Conservation (phyloP, 2,888 invertebrate species). For the Aphodius sticticus region DNA sequence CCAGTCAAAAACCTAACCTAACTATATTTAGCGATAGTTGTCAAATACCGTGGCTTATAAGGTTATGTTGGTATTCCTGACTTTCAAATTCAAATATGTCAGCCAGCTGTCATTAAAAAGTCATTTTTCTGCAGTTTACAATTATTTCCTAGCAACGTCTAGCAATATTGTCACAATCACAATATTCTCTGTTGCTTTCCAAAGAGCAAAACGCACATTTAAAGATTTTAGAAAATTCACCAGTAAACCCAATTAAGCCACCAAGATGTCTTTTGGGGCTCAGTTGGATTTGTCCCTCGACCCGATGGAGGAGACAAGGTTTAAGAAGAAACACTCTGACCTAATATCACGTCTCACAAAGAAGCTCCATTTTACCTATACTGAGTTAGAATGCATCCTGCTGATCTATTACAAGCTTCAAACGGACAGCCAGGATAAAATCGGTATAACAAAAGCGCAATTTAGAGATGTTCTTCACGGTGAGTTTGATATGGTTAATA, state of each 20-base stretch:
- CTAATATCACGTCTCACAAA: constrained; percentile 66
- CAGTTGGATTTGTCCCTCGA: constrained; percentile 67
- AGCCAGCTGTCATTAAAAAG: too few relatives aligned
- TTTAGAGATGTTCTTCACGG: constrained; percentile 70
- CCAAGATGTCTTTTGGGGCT: constrained; percentile 41
- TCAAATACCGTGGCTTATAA: too few relatives aligned
- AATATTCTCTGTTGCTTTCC: neutral
- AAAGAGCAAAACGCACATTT: neutral
- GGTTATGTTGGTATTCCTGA: too few relatives aligned
- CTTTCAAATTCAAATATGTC: too few relatives aligned
- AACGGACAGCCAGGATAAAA: constrained; percentile 55
- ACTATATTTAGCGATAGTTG: too few relatives aligned
- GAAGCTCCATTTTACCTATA: constrained; percentile 66
- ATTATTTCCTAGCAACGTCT: neutral
- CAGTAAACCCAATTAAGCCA: neutral
- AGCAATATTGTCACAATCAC: neutral
- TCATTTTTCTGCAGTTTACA: too few relatives aligned
- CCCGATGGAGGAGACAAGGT: constrained; percentile 72
- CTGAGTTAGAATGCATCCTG: constrained; percentile 67
- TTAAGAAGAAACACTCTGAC: constrained; percentile 67
- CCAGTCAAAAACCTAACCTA: neutral
- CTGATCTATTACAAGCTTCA: constrained; percentile 64
- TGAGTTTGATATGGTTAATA: constrained; percentile 74
- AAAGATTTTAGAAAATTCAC: neutral
- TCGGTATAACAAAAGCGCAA: constrained; percentile 63